Evolutionary conservation across 2,113 vertebrate species (phyloP).

Genomic region (Aramus guarauna): DNA sequence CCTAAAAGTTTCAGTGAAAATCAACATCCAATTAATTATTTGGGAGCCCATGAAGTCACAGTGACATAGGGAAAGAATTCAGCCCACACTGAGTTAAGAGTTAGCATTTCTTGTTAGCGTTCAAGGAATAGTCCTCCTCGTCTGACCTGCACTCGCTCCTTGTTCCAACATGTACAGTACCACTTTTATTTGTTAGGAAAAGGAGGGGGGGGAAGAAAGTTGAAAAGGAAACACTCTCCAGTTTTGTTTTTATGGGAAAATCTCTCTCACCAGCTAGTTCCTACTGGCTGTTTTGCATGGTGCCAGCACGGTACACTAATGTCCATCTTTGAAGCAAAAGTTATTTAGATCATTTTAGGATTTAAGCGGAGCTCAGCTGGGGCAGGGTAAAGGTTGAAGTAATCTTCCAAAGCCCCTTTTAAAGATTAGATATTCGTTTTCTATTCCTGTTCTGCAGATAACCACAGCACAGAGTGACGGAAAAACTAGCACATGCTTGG

Average conservation of each 20-base stretch:
- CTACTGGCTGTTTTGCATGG: not conserved
- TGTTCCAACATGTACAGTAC: not conserved
- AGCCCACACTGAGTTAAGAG: not conserved
- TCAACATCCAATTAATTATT: not conserved
- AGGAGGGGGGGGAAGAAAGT: not conserved
- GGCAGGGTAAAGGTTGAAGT: not conserved
- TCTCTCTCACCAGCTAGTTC: not conserved
- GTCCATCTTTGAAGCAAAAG: not conserved
- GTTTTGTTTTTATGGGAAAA: not conserved
- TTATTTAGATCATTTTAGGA: slow-evolving; percentile 13
- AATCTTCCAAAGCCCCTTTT: slow-evolving; percentile 33
- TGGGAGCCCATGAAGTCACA: not conserved
- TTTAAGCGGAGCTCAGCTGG: not conserved
- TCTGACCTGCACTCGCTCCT: not conserved
- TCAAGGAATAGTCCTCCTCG: not conserved
- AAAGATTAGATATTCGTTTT: not conserved
- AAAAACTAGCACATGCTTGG: not conserved
- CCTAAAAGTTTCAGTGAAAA: not conserved
- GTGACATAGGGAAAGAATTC: not conserved
- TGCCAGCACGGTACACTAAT: not conserved
- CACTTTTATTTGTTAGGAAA: not conserved
- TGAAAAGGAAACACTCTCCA: not conserved
- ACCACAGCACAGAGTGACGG: not conserved
- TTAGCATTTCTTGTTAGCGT: not conserved
- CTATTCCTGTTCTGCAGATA: slow-evolving; percentile 27